A percentile compares a stretch with the other conserved stretches of the same genome.
Conservation (phyloP, 2,113 vertebrate genomes). For the Tapirus terrestris region DNA sequence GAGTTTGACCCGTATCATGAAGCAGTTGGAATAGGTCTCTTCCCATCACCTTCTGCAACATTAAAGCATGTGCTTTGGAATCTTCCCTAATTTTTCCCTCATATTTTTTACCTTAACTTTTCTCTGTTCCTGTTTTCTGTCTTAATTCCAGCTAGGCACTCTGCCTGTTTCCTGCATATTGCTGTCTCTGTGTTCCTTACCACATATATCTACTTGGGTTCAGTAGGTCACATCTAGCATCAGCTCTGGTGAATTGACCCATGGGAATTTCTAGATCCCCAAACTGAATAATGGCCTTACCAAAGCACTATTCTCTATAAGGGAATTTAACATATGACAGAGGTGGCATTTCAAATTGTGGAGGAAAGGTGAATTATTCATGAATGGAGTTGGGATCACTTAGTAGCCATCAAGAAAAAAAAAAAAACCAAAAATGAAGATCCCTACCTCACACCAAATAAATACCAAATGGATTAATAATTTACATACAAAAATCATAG, state of each 20-base stretch:
- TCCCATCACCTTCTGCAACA: background rate
- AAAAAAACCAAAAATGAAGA: background rate
- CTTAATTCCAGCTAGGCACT: background rate
- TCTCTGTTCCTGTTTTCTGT: background rate
- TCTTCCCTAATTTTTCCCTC: background rate
- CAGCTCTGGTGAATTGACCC: background rate
- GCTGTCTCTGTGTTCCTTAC: background rate
- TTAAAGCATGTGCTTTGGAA: background rate
- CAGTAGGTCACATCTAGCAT: background rate
- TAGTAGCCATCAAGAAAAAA: background rate
- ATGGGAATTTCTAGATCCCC: background rate
- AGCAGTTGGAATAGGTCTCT: background rate
- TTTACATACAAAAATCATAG: constrained; percentile 3
- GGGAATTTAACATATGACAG: background rate
- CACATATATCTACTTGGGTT: background rate
- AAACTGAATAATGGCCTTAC: background rate
- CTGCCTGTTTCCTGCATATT: background rate
- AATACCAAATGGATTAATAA: background rate
- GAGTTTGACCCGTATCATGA: background rate
- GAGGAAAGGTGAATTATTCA: background rate
- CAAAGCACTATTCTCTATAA: background rate
- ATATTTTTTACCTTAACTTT: constrained; percentile 37
- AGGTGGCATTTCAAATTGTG: background rate
- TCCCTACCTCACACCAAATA: background rate
- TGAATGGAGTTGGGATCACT: background rate